phyloP scores from a whole-genome alignment of 2,797 vertebrate genomes.

The Adelosebastes latens region DNA sequence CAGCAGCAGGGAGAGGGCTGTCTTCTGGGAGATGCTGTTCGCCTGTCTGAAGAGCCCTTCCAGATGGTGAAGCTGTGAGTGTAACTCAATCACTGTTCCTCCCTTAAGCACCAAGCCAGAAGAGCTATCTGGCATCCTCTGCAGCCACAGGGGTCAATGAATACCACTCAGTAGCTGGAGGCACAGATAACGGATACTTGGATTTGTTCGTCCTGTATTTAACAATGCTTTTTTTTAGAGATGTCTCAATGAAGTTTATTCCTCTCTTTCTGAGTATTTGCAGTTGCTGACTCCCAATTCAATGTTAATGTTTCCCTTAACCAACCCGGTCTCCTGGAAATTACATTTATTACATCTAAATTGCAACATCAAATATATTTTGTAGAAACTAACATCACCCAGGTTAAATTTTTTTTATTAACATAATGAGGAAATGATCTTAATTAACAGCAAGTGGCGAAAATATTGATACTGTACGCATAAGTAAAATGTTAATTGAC shows the following conservation, averaged over 20 bases:
- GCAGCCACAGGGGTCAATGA: conserved; percentile 35
- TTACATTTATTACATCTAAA: not conserved
- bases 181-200: not conserved
- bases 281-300: not conserved
- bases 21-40: conserved; percentile 46
- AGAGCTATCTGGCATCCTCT: conserved; percentile 30
- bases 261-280: not conserved
- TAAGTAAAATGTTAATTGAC: not conserved
- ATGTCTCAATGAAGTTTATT: not conserved
- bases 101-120: conserved; percentile 31
- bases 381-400: not conserved
- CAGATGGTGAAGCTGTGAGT: conserved; percentile 65
- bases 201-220: not conserved
- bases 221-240: not conserved
- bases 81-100: conserved; percentile 59
- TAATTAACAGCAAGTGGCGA: not conserved
- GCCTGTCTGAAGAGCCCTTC: conserved; percentile 45
- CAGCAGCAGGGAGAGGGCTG: conserved; percentile 15
- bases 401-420: not conserved
- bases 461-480: not conserved
- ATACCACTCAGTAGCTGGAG: not conserved
- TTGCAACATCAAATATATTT: not conserved
- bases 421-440: not conserved
- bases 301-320: not conserved
- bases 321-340: not conserved